Conservation (phyloP, 2,888 invertebrate genomes). For the Anagyrus pseudococci region DNA sequence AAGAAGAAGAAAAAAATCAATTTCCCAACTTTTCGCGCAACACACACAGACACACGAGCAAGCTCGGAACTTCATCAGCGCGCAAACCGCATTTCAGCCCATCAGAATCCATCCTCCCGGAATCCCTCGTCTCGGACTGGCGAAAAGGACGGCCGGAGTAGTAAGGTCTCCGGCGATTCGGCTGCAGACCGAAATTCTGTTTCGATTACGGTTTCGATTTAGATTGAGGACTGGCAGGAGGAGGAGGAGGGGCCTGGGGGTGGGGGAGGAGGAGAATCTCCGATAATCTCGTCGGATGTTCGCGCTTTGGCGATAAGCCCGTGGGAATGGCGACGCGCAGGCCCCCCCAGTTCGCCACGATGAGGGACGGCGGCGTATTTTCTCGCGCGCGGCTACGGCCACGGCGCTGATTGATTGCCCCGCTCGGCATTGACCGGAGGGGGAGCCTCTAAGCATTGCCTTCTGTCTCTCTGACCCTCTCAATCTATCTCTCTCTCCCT, state of each 20-base stretch:
- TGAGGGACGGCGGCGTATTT: not conserved
- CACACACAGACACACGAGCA: too few relatives aligned
- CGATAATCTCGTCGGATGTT: constrained; percentile 47
- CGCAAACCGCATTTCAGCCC: too few relatives aligned
- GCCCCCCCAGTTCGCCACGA: too few relatives aligned
- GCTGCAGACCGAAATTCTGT: not conserved
- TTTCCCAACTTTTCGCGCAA: too few relatives aligned
- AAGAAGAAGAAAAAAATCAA: too few relatives aligned
- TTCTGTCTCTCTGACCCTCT: too few relatives aligned
- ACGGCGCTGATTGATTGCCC: constrained; percentile 46
- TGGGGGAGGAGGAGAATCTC: constrained; percentile 25
- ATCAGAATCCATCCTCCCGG: too few relatives aligned
- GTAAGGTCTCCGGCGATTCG: not conserved
- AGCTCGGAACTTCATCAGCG: too few relatives aligned
- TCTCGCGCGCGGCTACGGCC: not conserved
- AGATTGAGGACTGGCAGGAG: constrained; percentile 23
- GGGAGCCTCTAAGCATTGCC: too few relatives aligned
- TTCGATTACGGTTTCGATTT: constrained; percentile 31
- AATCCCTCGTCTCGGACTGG: too few relatives aligned
- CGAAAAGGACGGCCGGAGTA: not conserved
- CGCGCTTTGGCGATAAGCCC: constrained; percentile 47
- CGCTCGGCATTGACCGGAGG: too few relatives aligned
- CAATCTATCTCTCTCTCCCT: too few relatives aligned
- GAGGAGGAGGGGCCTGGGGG: constrained; percentile 8
- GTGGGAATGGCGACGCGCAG: constrained; percentile 39